Evolutionary conservation across 1,140 invertebrate species (phyloP), one percentile per base, ranked within the genome.

Genomic region (Aphidius ervi): DNA sequence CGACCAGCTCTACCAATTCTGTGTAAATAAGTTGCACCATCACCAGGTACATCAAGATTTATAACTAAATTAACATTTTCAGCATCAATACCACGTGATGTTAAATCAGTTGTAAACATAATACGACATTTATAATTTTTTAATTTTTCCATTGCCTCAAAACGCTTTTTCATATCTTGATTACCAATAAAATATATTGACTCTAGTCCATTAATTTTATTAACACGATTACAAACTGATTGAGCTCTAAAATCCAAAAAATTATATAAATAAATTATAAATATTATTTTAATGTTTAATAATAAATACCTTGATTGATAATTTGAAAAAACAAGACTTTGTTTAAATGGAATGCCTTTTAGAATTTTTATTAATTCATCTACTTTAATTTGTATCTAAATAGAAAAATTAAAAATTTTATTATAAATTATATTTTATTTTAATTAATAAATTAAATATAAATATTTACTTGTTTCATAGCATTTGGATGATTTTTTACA

Each of bases 1-100:
- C 97, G 82, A 2, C 96, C 97, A 56, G 94, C 94, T 68, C 96
- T 84, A 6, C 97, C 97, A 71, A 97, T 95, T 73, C 97, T 84
- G 81, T 99, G 97, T 61, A 99, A 84, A 84, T 98, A 99, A 4
- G 93, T 97, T 58, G 92, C 87, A 67, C 85, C 82, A 72, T 95
- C 88, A 54, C 67, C 70, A 3, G 97, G 94, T 46, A 90, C 73
- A 74, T 98, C 96, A 68, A 98, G 84, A 79, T 98, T 98, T 8
- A 99, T 86, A 1, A 99, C 89, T 47, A 99, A 79, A 82, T 99
- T 92, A 6, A 98, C 88, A 82, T 95, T 91, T 56, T 90, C 86
- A 8, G 89, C 90, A 83, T 99, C 97, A 66, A 99, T 93, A 10
- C 97, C 89, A 65, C 90, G 82, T 31, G 91, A 86, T 56, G 88